These are phyloP conservation scores for Agelastica alni DNA, from an alignment of 2,888 invertebrate species.

Conservation along the genomic window DNA sequence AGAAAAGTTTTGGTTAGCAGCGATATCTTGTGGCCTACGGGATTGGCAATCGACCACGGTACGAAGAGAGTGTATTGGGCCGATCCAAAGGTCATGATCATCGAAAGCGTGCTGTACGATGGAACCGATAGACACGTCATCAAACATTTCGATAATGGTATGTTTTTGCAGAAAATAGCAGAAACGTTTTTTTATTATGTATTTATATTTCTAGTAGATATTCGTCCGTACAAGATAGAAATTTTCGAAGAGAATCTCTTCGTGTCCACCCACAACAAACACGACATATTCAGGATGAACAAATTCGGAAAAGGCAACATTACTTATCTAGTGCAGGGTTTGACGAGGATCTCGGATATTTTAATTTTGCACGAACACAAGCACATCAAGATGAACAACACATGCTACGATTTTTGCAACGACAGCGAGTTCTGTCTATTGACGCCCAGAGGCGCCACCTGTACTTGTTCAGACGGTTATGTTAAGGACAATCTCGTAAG, in stretches of 20 bases:
- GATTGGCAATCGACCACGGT: constrained; percentile 76
- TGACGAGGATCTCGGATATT: constrained; percentile 66
- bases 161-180: too few relatives aligned
- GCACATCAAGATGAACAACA: constrained; percentile 62
- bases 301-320: constrained; percentile 68
- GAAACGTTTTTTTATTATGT: too few relatives aligned
- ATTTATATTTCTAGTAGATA: constrained; percentile 52
- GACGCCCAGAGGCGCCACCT: constrained; percentile 50
- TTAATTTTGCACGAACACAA: constrained; percentile 70
- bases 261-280: constrained; percentile 66
- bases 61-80: constrained; percentile 81
- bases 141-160: constrained; percentile 61
- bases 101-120: constrained; percentile 71
- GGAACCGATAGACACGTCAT: constrained; percentile 69
- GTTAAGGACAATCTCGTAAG: constrained; percentile 52
- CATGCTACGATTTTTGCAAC: constrained; percentile 66
- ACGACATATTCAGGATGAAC: constrained; percentile 66
- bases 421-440: constrained; percentile 64
- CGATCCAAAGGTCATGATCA: constrained; percentile 75
- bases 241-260: constrained; percentile 75
- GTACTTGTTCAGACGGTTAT: constrained; percentile 54
- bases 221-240: constrained; percentile 72
- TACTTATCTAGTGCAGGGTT: constrained; percentile 61
- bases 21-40: constrained; percentile 73
- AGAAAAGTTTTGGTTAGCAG: constrained; percentile 59